Percentiles rank a stretch among this genome's conserved stretches.
Evolutionary conservation across 2,888 invertebrate species (phyloP).

Genomic region (Rapana venosa): DNA sequence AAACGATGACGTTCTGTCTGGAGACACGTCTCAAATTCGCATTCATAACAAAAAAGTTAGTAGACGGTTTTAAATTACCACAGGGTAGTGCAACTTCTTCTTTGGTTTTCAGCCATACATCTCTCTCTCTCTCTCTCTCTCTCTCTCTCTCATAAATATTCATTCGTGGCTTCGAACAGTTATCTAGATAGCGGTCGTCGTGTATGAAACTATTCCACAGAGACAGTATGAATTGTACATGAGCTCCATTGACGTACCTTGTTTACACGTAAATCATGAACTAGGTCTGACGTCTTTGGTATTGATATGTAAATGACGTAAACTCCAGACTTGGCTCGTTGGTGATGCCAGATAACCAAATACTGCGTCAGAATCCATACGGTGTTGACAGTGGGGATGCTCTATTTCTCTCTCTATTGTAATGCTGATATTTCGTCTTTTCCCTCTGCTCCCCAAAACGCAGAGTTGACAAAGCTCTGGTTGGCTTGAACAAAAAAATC

Average conservation of each 20-base stretch:
- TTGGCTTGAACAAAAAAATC: too few species aligned
- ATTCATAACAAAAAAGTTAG: not conserved
- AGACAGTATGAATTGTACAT: too few species aligned
- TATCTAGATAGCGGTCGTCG: too few species aligned
- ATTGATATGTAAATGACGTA: not conserved
- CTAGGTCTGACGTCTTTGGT: not conserved
- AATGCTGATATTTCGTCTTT: not conserved
- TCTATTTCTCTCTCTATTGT: not conserved
- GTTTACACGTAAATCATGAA: not conserved
- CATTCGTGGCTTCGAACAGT: too few species aligned
- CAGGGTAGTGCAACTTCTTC: not conserved
- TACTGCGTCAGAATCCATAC: not conserved
- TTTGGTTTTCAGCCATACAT: not conserved
- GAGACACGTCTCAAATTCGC: not conserved
- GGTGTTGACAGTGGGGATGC: not conserved
- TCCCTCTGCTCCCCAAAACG: not conserved
- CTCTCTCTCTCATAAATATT: not conserved
- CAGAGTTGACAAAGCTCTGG: not conserved
- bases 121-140: slow-evolving; percentile 9
- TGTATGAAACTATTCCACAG: too few species aligned
- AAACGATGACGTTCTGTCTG: not conserved
- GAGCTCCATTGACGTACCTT: not conserved
- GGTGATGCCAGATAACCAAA: not conserved
- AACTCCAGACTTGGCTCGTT: not conserved
- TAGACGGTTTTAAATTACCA: not conserved